Evolutionary conservation across 2,797 vertebrate species (phyloP), one percentile per base, ranked within the genome.

Genomic region (Allobates femoralis): DNA sequence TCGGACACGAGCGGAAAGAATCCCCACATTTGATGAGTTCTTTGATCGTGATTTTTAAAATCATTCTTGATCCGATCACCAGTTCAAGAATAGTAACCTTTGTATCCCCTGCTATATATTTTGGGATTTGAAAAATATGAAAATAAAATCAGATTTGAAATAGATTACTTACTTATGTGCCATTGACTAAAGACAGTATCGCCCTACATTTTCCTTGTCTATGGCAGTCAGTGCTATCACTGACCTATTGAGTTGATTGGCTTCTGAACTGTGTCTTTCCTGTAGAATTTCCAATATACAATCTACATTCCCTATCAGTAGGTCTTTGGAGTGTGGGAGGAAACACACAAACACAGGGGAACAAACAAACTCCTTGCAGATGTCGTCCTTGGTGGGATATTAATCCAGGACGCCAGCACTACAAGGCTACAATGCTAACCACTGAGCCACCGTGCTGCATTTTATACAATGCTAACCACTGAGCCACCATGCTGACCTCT

Each of bases 1-100:
- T 90, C 94, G 94, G 88, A 96, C 95, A 67, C 95, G 89, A 89
- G 92, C 93, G 0, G 93, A 95, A 89, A 92, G 91, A 80, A 83
- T 95, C 78, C 90, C 93, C 64, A 90, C 92, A 56, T 93, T 94
- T 0, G 91, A 95, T 58, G 93, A 94, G 37, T 94, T 94, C 87
- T 94, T 92, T 62, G 93, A 95, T 89, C 19, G 30, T 71, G 91
- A 94, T 74, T 92, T 92, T 26, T 93, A 92, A 89, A 0, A 53
- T 8, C 32, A 3, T 41, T 8, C 10, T 71, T 71, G 41, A 46
- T 46, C 41, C 11, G 41, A 46, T 46, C 41, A 46, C 41, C 41
- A 46, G 41, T 46, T 11, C 41, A 6, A 46, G 41, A 32, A 18
- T 32, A 19, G n/a, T 6, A n/a, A 26, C 58, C 19, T 32, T 1